Base-by-base conservation (phyloP, 1,140 invertebrate species). In the Drosophila baimaii region DNA sequence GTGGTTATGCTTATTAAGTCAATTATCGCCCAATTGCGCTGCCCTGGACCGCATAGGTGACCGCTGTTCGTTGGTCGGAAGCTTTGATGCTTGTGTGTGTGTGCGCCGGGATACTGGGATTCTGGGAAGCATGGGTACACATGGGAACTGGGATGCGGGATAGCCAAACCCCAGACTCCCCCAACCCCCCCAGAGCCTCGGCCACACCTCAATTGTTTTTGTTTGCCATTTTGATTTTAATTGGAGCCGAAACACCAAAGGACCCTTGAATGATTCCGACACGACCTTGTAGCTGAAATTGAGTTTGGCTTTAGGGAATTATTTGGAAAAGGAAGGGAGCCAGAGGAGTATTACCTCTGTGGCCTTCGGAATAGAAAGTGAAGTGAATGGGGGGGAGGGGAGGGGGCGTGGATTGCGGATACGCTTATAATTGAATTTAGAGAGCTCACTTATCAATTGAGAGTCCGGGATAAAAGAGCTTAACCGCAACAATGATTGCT, bases 1-100 rank as follows among this genome's bases (percentile, higher is more conserved):
- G 84, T 83, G 76, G 83, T 86, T 89, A 83, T 89, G 72, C 77
- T 77, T 88, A 86, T 86, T 86, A 86, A 89, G 76, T 88, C 83
- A 86, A 86, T 86, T 86, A 86, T 86, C 79, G 84, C 83, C 79
- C 83, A 82, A 86, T 88, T 88, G 83, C 46, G 65, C 46, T 46
- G 65, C 62, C 44, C 31, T 52, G 46, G 23, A 68, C 65, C 65
- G n/a, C 65, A 65, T 69, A 69, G 65, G 65, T 69, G 65, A 69
- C 65, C 65, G 56, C 56, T 44, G 39, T 15, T 33, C 65, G 43
- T 31, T 39, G 44, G 37, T 61, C 57, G 56, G 62, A 19, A 15
- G 59, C 59, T 27, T 58, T 58, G 52, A 58, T 58, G 51, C n/a
- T 17, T 19, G 2, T 51, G 47, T 13, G 25, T 29, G 6, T 19